phyloP scores from a whole-genome alignment of 1,140 invertebrate genomes.

The Apis laboriosa region DNA sequence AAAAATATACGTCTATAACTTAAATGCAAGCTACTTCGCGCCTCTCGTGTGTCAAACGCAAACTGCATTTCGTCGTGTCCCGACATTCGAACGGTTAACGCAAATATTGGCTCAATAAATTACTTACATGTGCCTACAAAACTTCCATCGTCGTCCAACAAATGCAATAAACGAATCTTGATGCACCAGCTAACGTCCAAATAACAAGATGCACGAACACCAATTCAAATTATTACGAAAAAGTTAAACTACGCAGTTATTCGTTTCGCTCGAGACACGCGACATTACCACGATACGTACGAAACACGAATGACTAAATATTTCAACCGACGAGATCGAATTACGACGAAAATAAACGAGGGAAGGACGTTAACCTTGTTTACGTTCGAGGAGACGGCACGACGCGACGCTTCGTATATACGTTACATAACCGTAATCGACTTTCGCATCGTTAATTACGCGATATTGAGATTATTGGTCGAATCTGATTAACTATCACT shows the following conservation, averaged over 20 bases:
- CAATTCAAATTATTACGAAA: background rate
- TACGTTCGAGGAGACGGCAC: no score
- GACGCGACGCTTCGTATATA: no score
- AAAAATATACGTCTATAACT: background rate
- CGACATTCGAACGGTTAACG: conserved; percentile 14
- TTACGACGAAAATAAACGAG: background rate
- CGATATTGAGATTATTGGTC: background rate
- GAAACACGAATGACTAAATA: background rate
- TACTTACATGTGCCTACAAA: background rate
- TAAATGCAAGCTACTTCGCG: background rate
- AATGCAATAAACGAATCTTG: background rate
- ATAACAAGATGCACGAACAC: no score
- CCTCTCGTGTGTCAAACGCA: background rate
- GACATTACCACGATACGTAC: background rate
- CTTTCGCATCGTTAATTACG: background rate
- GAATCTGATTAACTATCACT: background rate
- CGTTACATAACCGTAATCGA: background rate
- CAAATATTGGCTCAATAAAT: conserved; percentile 28
- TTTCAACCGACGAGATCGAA: no score
- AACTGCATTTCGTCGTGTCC: conserved; percentile 9
- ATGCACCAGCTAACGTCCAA: background rate
- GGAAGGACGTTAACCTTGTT: no score
- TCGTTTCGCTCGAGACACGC: background rate
- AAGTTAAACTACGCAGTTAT: background rate
- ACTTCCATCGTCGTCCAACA: background rate